These are phyloP conservation scores for Romanogobio albipinnatus DNA, from an alignment of 2,113 vertebrate species.

Conservation along the genomic window DNA sequence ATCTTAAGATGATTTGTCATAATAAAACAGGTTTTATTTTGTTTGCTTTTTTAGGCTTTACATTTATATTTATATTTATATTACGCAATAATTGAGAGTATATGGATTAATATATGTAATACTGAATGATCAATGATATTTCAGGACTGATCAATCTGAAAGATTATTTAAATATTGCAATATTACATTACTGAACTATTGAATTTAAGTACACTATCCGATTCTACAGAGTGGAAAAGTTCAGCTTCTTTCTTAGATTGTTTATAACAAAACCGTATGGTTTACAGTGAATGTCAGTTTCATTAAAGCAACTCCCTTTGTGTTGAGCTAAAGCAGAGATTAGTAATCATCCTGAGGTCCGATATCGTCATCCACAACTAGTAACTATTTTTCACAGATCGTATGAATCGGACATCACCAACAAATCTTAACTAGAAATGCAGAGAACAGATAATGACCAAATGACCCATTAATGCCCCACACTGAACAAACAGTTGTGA, in stretches of 20 bases:
- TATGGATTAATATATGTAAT: background rate
- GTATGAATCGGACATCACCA: background rate
- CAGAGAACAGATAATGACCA: slow-evolving; percentile 17
- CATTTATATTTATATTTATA: too few relatives aligned
- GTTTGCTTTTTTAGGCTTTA: too few relatives aligned
- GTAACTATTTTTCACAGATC: slow-evolving; percentile 5
- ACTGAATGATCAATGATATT: background rate
- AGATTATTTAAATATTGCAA: background rate
- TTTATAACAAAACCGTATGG: background rate
- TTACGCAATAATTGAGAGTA: background rate
- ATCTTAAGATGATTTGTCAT: too few relatives aligned
- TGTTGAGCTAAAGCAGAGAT: slow-evolving; percentile 21
- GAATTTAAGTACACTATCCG: background rate
- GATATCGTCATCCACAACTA: slow-evolving; percentile 29
- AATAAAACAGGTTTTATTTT: background rate
- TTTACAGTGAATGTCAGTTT: background rate
- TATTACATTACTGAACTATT: too few relatives aligned
- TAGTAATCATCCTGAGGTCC: background rate
- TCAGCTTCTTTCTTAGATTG: background rate
- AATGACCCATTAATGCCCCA: slow-evolving; percentile 2
- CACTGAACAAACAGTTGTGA: slow-evolving; percentile 8
- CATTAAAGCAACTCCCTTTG: slow-evolving; percentile 8
- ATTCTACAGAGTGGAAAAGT: background rate
- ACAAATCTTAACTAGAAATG: background rate
- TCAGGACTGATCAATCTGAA: background rate